Evolutionary conservation across 2,888 invertebrate genomes (phyloP).

Genomic region (Caenorhabditis panamensis): DNA sequence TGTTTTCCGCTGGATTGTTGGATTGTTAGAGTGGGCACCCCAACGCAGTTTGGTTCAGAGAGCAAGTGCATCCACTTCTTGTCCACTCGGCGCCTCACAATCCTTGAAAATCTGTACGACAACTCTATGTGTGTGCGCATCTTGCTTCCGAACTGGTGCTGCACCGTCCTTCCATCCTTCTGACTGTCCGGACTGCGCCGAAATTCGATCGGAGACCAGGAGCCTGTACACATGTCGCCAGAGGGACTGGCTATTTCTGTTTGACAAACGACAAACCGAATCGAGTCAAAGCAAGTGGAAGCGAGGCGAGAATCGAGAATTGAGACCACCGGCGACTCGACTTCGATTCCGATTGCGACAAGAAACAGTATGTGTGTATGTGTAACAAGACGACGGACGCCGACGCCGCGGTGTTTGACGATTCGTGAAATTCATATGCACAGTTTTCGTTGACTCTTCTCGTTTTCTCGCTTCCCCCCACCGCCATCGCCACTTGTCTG

Average conservation of each 20-base stretch:
- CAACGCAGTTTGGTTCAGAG: constrained; percentile 25
- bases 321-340: constrained; percentile 53
- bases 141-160: constrained; percentile 1
- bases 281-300: no score
- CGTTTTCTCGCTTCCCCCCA: constrained; percentile 25
- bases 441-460: constrained; percentile 60
- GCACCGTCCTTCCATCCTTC: background rate
- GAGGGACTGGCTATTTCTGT: constrained; percentile 58
- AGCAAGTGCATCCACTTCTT: constrained; percentile 22
- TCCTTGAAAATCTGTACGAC: constrained; percentile 24
- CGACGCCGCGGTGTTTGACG: constrained; percentile 53
- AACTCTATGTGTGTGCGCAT: constrained; percentile 3
- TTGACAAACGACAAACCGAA: no score
- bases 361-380: constrained; percentile 44
- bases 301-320: no score
- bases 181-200: constrained; percentile 15
- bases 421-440: constrained; percentile 64
- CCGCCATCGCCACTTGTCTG: constrained; percentile 19
- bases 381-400: constrained; percentile 48
- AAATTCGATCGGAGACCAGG: constrained; percentile 46
- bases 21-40: background rate
- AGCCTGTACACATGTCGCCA: constrained; percentile 19
- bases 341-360: constrained; percentile 33
- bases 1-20: constrained; percentile 36
- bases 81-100: constrained; percentile 5